Evolutionary conservation across 2,888 invertebrate species (phyloP).

Genomic region (Patella pellucida): DNA sequence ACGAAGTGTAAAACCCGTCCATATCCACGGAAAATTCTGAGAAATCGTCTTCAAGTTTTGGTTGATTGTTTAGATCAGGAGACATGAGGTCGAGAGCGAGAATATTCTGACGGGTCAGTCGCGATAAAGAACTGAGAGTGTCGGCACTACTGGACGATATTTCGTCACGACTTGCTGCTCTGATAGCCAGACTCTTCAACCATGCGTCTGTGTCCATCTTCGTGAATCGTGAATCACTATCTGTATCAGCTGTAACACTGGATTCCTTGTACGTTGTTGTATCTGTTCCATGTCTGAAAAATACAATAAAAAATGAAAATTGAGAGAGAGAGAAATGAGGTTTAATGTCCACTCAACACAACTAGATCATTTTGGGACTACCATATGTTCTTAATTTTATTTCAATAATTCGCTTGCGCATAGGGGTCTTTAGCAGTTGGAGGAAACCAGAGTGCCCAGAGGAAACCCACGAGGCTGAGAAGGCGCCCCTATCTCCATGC

Average conservation of each 20-base stretch:
- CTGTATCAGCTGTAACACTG: constrained; percentile 49
- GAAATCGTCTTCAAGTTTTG: constrained; percentile 52
- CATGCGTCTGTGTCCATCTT: constrained; percentile 58
- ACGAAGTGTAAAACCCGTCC: constrained; percentile 97
- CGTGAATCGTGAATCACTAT: constrained; percentile 45
- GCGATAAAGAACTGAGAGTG: constrained; percentile 47
- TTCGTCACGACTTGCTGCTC: constrained; percentile 55
- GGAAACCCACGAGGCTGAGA: too few relatives aligned
- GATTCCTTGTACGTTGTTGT: constrained; percentile 55
- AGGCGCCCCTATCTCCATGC: too few relatives aligned
- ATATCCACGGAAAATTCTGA: constrained; percentile 96
- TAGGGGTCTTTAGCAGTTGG: too few relatives aligned
- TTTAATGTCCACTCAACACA: too few relatives aligned
- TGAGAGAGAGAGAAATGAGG: background rate
- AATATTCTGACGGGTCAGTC: constrained; percentile 58
- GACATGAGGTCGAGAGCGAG: constrained; percentile 57
- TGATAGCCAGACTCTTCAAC: constrained; percentile 56
- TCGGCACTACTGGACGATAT: constrained; percentile 47
- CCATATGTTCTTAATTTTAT: too few relatives aligned
- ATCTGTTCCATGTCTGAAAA: constrained; percentile 58
- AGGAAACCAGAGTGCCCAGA: too few relatives aligned
- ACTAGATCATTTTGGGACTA: too few relatives aligned
- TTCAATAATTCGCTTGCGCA: too few relatives aligned
- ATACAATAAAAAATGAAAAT: constrained; percentile 5
- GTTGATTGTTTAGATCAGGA: constrained; percentile 34